Conservation (phyloP, 2,113 vertebrate genomes). For the Brachypodius melanocephalos region DNA sequence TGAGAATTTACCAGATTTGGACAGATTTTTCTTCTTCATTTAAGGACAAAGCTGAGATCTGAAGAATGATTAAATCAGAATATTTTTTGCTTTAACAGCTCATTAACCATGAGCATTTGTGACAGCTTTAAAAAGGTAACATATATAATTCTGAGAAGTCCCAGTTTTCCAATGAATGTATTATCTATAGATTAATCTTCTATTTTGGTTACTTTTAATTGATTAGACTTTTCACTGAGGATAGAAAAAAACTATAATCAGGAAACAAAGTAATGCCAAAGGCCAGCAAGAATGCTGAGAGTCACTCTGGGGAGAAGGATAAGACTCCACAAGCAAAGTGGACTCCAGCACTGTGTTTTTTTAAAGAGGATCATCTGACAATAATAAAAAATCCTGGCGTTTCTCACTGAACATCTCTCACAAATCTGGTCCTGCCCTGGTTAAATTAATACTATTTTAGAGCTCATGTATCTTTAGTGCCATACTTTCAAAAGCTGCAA, state of each 20-base stretch:
- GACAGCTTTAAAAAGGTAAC: neutral
- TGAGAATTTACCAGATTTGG: neutral
- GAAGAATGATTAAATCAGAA: neutral
- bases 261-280: neutral
- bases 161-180: neutral
- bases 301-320: neutral
- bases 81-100: neutral
- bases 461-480: neutral
- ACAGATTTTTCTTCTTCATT: neutral
- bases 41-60: neutral
- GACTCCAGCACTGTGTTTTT: neutral
- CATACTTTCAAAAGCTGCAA: neutral
- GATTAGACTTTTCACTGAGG: neutral
- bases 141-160: neutral
- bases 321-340: neutral
- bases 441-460: neutral
- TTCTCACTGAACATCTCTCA: neutral
- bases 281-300: neutral
- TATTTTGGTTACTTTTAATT: neutral
- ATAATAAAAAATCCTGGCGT: neutral
- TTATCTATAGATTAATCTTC: neutral
- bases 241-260: neutral
- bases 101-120: neutral
- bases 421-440: neutral
- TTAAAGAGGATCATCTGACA: neutral